phyloP scores from a whole-genome alignment of 2,888 invertebrate species.

The Drosophila colorata region DNA sequence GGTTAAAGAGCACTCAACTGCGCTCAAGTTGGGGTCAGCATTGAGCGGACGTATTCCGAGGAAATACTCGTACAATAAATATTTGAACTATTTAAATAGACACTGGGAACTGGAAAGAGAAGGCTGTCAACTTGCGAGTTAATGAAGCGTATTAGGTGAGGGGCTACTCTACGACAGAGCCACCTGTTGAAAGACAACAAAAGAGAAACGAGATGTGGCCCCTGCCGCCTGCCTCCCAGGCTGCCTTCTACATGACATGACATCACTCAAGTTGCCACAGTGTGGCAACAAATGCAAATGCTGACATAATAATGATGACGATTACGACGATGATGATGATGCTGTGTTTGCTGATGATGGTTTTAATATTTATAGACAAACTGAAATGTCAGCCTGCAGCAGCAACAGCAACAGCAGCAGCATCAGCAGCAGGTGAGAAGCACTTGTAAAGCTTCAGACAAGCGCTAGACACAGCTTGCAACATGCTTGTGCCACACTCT shows the following conservation, averaged over 20 bases:
- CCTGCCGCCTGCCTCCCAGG: background rate
- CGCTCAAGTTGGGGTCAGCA: slow-evolving; percentile 19
- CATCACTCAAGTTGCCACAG: slow-evolving; percentile 52
- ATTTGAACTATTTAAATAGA: slow-evolving; percentile 39
- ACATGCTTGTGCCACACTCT: slow-evolving; percentile 31
- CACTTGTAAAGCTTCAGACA: slow-evolving; percentile 71
- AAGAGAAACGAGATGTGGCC: slow-evolving; percentile 11
- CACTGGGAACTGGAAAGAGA: slow-evolving; percentile 18
- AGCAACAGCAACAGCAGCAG: slow-evolving; percentile 2
- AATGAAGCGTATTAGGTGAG: slow-evolving; percentile 59
- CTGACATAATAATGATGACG: slow-evolving; percentile 50
- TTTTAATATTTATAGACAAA: slow-evolving; percentile 48
- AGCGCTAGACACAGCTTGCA: slow-evolving; percentile 40
- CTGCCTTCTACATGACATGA: slow-evolving; percentile 20
- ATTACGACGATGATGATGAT: slow-evolving; percentile 32
- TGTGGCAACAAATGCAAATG: slow-evolving; percentile 58
- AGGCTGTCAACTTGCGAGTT: slow-evolving; percentile 57
- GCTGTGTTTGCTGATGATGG: slow-evolving; percentile 43
- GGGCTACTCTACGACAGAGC: background rate
- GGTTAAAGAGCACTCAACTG: slow-evolving; percentile 28
- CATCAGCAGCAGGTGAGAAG: slow-evolving; percentile 59
- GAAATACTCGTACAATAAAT: slow-evolving; percentile 49
- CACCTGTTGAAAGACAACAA: slow-evolving; percentile 41
- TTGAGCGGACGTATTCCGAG: slow-evolving; percentile 18
- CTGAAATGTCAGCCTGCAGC: slow-evolving; percentile 49